These are phyloP conservation scores for Betta splendens DNA, from an alignment of 2,797 vertebrate species.

Conservation along the genomic window DNA sequence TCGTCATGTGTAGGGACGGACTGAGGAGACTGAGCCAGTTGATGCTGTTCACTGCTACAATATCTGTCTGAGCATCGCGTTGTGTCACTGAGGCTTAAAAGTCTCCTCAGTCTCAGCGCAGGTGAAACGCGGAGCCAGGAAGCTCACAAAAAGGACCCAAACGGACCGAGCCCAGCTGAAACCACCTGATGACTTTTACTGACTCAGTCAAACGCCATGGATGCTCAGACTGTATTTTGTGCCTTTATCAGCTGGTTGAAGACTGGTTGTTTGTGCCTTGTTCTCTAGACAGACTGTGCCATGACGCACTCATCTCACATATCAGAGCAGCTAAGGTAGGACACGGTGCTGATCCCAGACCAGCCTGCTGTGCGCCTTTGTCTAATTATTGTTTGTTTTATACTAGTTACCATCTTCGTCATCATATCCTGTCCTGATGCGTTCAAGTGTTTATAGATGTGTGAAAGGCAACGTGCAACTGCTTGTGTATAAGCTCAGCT, in stretches of 20 bases:
- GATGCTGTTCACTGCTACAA: constrained; percentile 51
- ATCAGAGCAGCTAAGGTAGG: constrained; percentile 77
- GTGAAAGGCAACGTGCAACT: constrained; percentile 38
- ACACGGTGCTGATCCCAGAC: constrained; percentile 25
- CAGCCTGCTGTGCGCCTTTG: constrained; percentile 43
- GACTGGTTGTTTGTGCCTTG: constrained; percentile 68
- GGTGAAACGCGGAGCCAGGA: not conserved
- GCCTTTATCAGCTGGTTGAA: no score
- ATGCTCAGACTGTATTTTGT: constrained; percentile 1
- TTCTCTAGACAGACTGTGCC: constrained; percentile 54
- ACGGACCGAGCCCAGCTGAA: no score
- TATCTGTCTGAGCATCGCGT: not conserved
- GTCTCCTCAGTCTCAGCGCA: not conserved
- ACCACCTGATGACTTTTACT: not conserved
- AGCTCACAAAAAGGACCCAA: no score
- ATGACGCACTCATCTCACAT: constrained; percentile 54
- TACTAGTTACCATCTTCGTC: constrained; percentile 35
- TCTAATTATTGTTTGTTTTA: constrained; percentile 30
- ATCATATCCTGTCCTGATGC: constrained; percentile 20
- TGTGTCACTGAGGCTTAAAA: not conserved
- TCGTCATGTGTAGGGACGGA: not conserved
- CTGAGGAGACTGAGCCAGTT: constrained; percentile 63
- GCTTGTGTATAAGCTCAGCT: constrained; percentile 29
- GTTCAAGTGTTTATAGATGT: constrained; percentile 38
- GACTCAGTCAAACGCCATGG: constrained; percentile 1